Percentiles rank a stretch among this genome's conserved stretches.
phyloP scores from a whole-genome alignment of 2,113 vertebrate species.

The Lonchura striata region DNA sequence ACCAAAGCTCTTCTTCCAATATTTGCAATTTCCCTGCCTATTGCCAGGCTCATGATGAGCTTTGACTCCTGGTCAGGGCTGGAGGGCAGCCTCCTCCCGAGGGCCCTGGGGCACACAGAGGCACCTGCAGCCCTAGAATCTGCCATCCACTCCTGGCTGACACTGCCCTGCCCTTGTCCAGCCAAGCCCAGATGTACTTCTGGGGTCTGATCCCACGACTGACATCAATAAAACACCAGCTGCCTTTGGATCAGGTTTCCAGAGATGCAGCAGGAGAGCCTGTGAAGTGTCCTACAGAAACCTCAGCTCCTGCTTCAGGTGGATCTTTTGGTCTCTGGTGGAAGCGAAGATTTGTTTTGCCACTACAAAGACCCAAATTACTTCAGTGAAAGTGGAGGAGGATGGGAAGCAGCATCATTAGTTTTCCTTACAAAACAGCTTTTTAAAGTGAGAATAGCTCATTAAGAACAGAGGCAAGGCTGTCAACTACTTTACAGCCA shows the following conservation, averaged over 20 bases:
- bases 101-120: neutral
- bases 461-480: neutral
- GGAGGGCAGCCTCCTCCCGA: neutral
- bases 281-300: neutral
- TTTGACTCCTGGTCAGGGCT: neutral
- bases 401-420: neutral
- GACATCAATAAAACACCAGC: neutral
- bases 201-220: neutral
- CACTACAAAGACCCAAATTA: neutral
- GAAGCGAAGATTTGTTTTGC: neutral
- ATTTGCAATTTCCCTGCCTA: neutral
- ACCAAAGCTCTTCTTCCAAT: neutral
- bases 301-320: neutral
- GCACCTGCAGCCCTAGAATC: neutral
- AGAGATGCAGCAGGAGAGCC: neutral
- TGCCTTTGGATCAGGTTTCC: neutral
- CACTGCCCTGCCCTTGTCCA: neutral
- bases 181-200: neutral
- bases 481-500: neutral
- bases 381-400: neutral
- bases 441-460: neutral
- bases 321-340: neutral
- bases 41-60: neutral
- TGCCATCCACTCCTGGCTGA: accelerated
- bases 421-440: neutral